A percentile compares a stretch with the other conserved stretches of the same genome.
Conservation (phyloP, 2,888 invertebrate genomes). For the Caenorhabditis panamensis region DNA sequence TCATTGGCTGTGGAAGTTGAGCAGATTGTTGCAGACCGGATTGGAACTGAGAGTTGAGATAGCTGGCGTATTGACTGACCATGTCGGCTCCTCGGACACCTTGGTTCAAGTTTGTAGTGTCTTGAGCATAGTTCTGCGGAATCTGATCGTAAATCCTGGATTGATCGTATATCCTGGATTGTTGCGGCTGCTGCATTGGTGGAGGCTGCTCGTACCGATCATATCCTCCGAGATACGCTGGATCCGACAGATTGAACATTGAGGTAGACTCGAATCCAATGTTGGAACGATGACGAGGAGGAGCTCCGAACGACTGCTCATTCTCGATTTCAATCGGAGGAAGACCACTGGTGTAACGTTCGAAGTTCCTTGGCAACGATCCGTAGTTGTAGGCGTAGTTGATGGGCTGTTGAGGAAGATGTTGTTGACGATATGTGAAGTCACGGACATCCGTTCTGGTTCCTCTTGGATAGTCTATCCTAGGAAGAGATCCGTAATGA, state of each 20-base stretch:
- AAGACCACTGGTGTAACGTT: slow-evolving; percentile 64
- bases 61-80: slow-evolving; percentile 81
- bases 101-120: slow-evolving; percentile 50
- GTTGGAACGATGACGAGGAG: slow-evolving; percentile 49
- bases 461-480: slow-evolving; percentile 71
- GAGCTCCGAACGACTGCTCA: slow-evolving; percentile 73
- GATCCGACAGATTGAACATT: slow-evolving; percentile 57
- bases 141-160: slow-evolving; percentile 36
- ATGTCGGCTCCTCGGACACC: slow-evolving; percentile 57
- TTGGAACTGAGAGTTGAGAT: slow-evolving; percentile 79
- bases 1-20: slow-evolving; percentile 57
- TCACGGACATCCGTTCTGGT: slow-evolving; percentile 64
- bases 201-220: slow-evolving; percentile 21
- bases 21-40: slow-evolving; percentile 51
- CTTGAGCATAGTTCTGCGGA: slow-evolving; percentile 42
- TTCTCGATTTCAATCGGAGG: slow-evolving; percentile 70
- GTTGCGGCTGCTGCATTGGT: slow-evolving; percentile 8
- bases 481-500: slow-evolving; percentile 79
- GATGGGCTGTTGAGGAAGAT: slow-evolving; percentile 45
- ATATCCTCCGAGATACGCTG: slow-evolving; percentile 37
- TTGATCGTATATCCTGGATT: no score
- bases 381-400: slow-evolving; percentile 73
- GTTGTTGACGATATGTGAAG: slow-evolving; percentile 66
- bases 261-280: slow-evolving; percentile 50
- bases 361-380: slow-evolving; percentile 79